Base-by-base conservation (phyloP, 2,797 vertebrate genomes). In the Percopsis omiscomaycus region DNA sequence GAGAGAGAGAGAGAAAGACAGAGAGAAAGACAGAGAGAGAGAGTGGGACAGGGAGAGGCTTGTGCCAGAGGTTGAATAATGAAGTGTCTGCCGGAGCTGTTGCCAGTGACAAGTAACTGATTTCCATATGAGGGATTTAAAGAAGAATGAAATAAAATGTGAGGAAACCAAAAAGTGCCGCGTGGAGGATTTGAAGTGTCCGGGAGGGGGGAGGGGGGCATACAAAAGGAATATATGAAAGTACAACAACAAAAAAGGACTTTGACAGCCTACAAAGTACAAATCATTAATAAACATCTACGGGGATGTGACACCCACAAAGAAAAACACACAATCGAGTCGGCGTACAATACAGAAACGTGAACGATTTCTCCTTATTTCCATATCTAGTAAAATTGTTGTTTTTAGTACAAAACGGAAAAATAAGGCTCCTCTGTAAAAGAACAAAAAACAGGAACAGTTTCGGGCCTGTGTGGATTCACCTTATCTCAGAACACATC, bases 11-110 rank as follows among this genome's bases (percentile, higher is more conserved):
- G 58, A 58, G 64, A 70, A 68, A 63, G 51, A 22, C 37, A n/a
- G 47, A 6, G 49, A 67, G 66, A 51, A 75, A 50, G 49, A 82
- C 70, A 27, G 22, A 11, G 30, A 4, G n/a, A 10, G 3, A 10
- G 55, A n/a, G 48, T 10, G 46, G 10, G 53, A 12, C 37, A 65
- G 64, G 55, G 75, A 46, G 47, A 80, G 74, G 71, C 72, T 83
- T 76, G 76, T 82, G 81, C 79, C 87, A 73, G 80, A 88, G 86
- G 87, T 79, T 90, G 88, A 90, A 89, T 92, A 91, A 92, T 90
- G 87, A 92, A 91, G 84, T 90, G 89, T 90, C 86, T 86, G 85
- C 75, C 79, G 82, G 85, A 86, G 82, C 79, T 60, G 78, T 80
- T 85, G 68, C 68, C 76, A 86, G 85, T 90, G 86, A 87, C 86